These are phyloP conservation scores for Xestoiulus laeticollis DNA, from an alignment of 2,888 invertebrate genomes.

Conservation along the genomic window DNA sequence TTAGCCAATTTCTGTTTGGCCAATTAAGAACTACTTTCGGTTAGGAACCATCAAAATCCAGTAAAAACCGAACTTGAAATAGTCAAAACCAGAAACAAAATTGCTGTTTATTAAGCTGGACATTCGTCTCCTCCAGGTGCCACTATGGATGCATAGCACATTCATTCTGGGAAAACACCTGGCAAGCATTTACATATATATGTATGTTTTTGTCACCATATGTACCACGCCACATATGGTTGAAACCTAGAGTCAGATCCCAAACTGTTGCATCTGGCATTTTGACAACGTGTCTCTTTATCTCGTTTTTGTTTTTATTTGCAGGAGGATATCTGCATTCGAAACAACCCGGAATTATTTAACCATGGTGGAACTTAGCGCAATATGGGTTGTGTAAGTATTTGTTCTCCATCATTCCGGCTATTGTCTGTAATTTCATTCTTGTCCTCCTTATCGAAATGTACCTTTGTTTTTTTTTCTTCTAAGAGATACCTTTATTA, in stretches of 20 bases:
- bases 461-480: background rate
- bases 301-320: background rate
- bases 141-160: background rate
- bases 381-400: conserved; percentile 52
- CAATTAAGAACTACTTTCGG: background rate
- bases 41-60: background rate
- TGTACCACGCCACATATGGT: no score
- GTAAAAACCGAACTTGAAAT: background rate
- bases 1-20: background rate
- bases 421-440: background rate
- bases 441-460: background rate
- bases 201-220: no score
- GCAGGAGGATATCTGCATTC: background rate
- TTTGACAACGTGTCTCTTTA: background rate
- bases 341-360: background rate
- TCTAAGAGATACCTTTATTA: no score
- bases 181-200: background rate
- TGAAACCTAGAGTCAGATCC: no score
- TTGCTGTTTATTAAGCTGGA: no score
- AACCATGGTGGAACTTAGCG: conserved; percentile 49
- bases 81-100: no score
- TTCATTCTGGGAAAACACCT: background rate
- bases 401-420: conserved; percentile 6
- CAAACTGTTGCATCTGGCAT: background rate
- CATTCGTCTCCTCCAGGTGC: no score